These are phyloP conservation scores for Dunckerocampus dactyliophorus DNA, from an alignment of 2,113 vertebrate species.

Conservation along the genomic window DNA sequence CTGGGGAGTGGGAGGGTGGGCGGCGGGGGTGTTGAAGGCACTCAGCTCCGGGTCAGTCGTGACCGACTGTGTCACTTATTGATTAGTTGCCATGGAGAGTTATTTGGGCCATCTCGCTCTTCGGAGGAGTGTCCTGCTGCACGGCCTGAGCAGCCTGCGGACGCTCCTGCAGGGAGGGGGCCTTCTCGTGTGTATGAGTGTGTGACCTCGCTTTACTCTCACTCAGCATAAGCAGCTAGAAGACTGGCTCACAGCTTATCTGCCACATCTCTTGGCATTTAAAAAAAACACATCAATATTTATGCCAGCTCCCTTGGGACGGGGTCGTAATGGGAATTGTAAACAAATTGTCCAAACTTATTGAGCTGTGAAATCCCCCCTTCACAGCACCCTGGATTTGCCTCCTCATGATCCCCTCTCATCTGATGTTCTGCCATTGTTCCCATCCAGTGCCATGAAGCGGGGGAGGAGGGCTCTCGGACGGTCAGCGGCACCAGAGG, in stretches of 20 bases:
- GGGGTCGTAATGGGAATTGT: slow-evolving; percentile 55
- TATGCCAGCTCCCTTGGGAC: slow-evolving; percentile 48
- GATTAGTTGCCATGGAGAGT: slow-evolving; percentile 95
- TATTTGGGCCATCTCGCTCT: slow-evolving; percentile 80
- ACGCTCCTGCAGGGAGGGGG: slow-evolving; percentile 32
- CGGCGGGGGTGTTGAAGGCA: slow-evolving; percentile 23
- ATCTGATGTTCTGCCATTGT: slow-evolving; percentile 45
- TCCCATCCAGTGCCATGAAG: slow-evolving; percentile 21
- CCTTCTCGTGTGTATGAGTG: too few relatives aligned
- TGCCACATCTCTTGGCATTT: slow-evolving; percentile 21
- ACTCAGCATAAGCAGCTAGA: background rate
- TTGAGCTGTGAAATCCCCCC: slow-evolving; percentile 64
- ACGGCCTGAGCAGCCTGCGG: slow-evolving; percentile 70
- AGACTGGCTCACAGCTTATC: slow-evolving; percentile 22
- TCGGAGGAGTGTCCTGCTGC: slow-evolving; percentile 83
- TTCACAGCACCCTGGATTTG: slow-evolving; percentile 36
- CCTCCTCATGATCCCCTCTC: slow-evolving; percentile 47
- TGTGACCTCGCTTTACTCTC: too few relatives aligned
- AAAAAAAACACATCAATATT: slow-evolving; percentile 39
- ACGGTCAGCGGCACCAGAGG: slow-evolving; percentile 7
- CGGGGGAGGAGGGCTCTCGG: slow-evolving; percentile 24
- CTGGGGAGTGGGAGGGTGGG: slow-evolving; percentile 31
- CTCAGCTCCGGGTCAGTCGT: slow-evolving; percentile 64
- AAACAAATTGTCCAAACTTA: slow-evolving; percentile 67
- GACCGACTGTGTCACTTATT: slow-evolving; percentile 87